Evolutionary conservation across 2,888 invertebrate species (phyloP).

Genomic region (Scrobipalpa atriplicella): DNA sequence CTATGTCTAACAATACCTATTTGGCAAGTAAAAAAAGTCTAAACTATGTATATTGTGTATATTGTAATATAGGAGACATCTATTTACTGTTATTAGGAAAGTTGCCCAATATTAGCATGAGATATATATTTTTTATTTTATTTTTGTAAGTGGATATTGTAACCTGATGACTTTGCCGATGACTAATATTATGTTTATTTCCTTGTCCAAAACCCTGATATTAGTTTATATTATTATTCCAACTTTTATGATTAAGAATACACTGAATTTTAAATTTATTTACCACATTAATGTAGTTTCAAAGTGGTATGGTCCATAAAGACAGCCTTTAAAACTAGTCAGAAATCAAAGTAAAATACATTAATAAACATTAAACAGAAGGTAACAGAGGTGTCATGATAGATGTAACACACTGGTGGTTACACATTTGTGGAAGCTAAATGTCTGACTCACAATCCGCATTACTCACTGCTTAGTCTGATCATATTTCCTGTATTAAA

Average conservation of each 20-base stretch:
- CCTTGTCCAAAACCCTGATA: not conserved
- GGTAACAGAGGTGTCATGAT: not conserved
- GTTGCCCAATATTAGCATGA: not conserved
- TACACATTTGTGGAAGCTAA: slow-evolving; percentile 14
- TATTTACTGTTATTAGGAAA: not conserved
- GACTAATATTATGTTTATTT: not conserved
- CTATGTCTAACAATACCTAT: not conserved
- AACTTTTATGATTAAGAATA: too few relatives aligned
- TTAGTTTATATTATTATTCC: too few relatives aligned
- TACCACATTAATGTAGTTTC: too few relatives aligned
- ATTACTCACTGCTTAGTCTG: slow-evolving; percentile 19
- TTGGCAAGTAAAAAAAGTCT: not conserved
- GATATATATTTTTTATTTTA: not conserved
- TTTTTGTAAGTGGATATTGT: too few relatives aligned
- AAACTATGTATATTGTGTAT: too few relatives aligned
- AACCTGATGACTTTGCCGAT: not conserved
- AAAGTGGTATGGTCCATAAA: too few relatives aligned
- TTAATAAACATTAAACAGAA: not conserved
- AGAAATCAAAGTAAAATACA: not conserved
- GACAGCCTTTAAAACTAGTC: too few relatives aligned
- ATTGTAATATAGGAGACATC: not conserved
- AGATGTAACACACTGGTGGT: not conserved
- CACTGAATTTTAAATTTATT: too few relatives aligned
- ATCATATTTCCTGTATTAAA: slow-evolving; percentile 45
- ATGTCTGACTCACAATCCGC: not conserved